Evolutionary conservation across 2,113 vertebrate species (phyloP).

Genomic region (Muntiacus reevesi): DNA sequence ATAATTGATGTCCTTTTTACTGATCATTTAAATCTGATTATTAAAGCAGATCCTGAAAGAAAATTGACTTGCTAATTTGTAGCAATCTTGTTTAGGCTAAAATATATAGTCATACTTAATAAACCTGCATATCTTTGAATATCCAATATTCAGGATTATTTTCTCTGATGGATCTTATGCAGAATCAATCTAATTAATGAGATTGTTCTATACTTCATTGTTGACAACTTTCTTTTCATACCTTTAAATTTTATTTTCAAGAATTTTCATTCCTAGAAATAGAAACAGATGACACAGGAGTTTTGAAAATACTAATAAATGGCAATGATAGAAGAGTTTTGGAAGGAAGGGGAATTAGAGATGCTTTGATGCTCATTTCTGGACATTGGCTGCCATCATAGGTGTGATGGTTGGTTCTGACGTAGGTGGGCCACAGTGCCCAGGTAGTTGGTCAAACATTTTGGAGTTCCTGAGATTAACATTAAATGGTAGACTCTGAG

Average conservation of each 20-base stretch:
- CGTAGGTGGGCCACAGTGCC: not conserved
- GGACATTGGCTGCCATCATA: not conserved
- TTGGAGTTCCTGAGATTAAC: not conserved
- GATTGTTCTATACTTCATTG: not conserved
- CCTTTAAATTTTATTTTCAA: slow-evolving; percentile 30
- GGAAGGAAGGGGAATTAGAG: not conserved
- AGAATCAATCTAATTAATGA: slow-evolving; percentile 11
- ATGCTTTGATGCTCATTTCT: not conserved
- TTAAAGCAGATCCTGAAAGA: slow-evolving; percentile 9
- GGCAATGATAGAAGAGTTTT: not conserved
- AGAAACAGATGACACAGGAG: not conserved
- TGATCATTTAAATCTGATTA: slow-evolving; percentile 15
- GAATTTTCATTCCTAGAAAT: slow-evolving; percentile 14
- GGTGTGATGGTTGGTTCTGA: not conserved
- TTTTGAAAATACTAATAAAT: slow-evolving; percentile 18
- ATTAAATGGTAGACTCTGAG: not conserved
- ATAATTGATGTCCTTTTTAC: not conserved
- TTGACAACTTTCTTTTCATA: slow-evolving; percentile 9
- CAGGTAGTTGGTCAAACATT: not conserved
- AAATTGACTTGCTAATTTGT: not conserved
- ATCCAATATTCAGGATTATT: not conserved
- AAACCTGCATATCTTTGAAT: slow-evolving; percentile 10
- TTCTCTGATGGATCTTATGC: not conserved
- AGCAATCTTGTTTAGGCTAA: not conserved
- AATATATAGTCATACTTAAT: not conserved